A percentile compares a stretch with the other conserved stretches of the same genome.
Evolutionary conservation across 1,140 invertebrate genomes (phyloP).

Genomic region (Apis mellifera): Amel_HAv3.1 CM009940.2:12333001-12333500

Average conservation of each 20-base stretch:
- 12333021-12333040: constrained; percentile 40
- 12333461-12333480: too few relatives aligned
- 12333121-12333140: constrained; percentile 31
- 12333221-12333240: constrained; percentile 4
- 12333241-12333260: constrained; percentile 38
- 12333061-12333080: constrained; percentile 18
- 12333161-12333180: constrained; percentile 55
- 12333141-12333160: constrained; percentile 66
- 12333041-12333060: constrained; percentile 48
- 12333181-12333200: constrained; percentile 41
- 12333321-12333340: neutral
- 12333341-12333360: neutral
- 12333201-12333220: constrained; percentile 59
- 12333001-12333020: neutral
- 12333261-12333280: constrained; percentile 21
- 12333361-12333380: neutral
- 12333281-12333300: constrained; percentile 21
- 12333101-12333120: constrained; percentile 49
- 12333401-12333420: neutral
- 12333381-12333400: neutral
- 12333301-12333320: constrained; percentile 31
- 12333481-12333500: too few relatives aligned
- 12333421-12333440: neutral
- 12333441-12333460: neutral
- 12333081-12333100: constrained; percentile 55